phyloP scores from a whole-genome alignment of 1,140 invertebrate species.

The Zaprionus ornatus region DNA sequence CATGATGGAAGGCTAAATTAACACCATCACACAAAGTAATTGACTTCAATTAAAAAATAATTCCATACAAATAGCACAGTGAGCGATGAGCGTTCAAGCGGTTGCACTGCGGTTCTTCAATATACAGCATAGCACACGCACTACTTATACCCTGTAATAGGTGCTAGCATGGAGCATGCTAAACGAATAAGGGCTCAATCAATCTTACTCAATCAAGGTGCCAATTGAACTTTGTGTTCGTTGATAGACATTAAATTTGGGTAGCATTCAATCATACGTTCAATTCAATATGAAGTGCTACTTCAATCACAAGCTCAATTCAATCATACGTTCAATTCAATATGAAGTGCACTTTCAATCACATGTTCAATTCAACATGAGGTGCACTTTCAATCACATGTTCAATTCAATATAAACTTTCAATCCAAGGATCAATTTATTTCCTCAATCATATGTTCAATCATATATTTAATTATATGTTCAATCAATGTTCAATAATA shows the following conservation, averaged over 20 bases:
- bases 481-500: too few relatives aligned
- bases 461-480: too few relatives aligned
- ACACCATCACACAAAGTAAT: conserved; percentile 81
- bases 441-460: too few relatives aligned
- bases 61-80: conserved; percentile 43
- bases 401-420: too few relatives aligned
- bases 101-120: conserved; percentile 43
- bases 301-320: too few relatives aligned
- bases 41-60: conserved; percentile 82
- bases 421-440: too few relatives aligned
- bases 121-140: conserved; percentile 25
- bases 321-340: too few relatives aligned
- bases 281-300: too few relatives aligned
- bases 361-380: background rate
- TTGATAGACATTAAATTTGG: background rate
- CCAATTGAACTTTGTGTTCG: background rate
- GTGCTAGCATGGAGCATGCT: background rate
- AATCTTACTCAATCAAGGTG: background rate
- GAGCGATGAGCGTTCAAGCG: conserved; percentile 12
- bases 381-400: too few relatives aligned
- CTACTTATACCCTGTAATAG: conserved; percentile 20
- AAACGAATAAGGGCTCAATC: too few relatives aligned
- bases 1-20: conserved; percentile 59
- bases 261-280: too few relatives aligned
- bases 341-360: too few relatives aligned